Conservation (phyloP, 2,888 invertebrate species). For the Zaprionus bogoriensis region DNA sequence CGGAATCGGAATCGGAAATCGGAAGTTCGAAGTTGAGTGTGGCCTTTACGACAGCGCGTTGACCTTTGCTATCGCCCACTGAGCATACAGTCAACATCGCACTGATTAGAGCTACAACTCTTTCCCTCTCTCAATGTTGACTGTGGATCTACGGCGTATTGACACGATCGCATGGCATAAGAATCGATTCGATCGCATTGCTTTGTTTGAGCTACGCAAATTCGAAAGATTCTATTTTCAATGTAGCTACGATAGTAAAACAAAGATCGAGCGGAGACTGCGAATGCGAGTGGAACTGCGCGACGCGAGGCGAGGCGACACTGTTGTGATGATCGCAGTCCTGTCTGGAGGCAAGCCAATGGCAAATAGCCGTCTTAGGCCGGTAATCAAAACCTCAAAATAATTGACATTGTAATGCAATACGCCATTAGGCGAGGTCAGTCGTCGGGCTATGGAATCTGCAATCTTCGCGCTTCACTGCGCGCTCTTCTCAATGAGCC, state of each 20-base stretch:
- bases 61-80: neutral
- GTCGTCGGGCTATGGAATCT: neutral
- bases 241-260: neutral
- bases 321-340: neutral
- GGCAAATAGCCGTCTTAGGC: neutral
- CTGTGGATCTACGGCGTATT: no score
- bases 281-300: neutral
- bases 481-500: conserved; percentile 46
- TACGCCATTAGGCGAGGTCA: conserved; percentile 38
- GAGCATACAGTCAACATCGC: neutral
- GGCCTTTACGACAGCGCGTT: neutral
- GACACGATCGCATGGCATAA: neutral
- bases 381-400: conserved; percentile 56
- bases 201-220: neutral
- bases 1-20: no score
- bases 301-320: neutral
- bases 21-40: neutral
- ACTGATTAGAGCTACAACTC: no score
- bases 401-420: conserved; percentile 68
- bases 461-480: conserved; percentile 30
- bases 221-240: neutral
- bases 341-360: neutral
- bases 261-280: neutral
- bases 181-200: neutral
- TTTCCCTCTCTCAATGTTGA: no score